Conservation (phyloP, 2,888 invertebrate species). For the Sinopyrophorus schimmeli region DNA sequence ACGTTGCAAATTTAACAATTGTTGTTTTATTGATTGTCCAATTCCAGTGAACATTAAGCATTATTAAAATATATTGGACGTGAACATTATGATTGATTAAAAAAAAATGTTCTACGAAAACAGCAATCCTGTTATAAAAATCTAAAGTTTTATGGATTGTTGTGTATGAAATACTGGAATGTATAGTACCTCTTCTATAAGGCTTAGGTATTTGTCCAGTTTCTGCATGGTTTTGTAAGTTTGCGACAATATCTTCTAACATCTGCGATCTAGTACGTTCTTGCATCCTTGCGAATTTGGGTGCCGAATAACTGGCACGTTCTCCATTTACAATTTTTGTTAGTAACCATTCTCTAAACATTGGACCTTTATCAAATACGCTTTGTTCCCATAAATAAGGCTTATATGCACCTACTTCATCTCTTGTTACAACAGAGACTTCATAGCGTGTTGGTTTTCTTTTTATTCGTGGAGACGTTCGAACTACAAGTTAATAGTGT, state of each 20-base stretch:
- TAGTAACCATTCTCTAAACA: conserved; percentile 93
- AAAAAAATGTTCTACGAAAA: no score
- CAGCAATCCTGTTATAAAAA: background rate
- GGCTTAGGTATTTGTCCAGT: conserved; percentile 96
- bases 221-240: conserved; percentile 91
- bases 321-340: conserved; percentile 95
- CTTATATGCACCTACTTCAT: conserved; percentile 94
- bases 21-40: no score
- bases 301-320: conserved; percentile 90
- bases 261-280: conserved; percentile 91
- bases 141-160: background rate
- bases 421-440: conserved; percentile 89
- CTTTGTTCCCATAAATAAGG: conserved; percentile 96
- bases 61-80: no score
- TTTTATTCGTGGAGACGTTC: conserved; percentile 85
- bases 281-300: conserved; percentile 94
- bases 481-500: conserved; percentile 65
- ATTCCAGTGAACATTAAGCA: no score
- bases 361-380: conserved; percentile 90
- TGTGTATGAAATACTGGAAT: background rate
- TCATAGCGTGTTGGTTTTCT: conserved; percentile 86
- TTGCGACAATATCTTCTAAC: conserved; percentile 92
- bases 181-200: conserved; percentile 71
- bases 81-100: no score
- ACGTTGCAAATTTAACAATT: no score